Evolutionary conservation across 2,797 vertebrate species (phyloP).

Genomic region (Cyclopterus lumpus): DNA sequence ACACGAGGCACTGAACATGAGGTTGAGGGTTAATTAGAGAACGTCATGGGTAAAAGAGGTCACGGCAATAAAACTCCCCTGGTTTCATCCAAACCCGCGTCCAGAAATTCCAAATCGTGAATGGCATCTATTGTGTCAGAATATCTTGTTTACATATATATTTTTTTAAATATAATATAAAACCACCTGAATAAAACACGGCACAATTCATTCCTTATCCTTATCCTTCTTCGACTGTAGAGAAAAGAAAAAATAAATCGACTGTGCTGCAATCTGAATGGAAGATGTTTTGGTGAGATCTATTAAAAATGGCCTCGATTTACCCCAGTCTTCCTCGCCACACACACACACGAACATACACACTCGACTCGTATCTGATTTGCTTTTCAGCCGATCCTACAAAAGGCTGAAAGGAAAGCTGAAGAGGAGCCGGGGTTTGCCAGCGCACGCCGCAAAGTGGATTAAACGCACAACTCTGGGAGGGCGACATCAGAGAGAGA

Average conservation of each 20-base stretch:
- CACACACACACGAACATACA: conserved; percentile 3
- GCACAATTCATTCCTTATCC: conserved; percentile 55
- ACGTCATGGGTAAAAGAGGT: conserved; percentile 41
- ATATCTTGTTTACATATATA: conserved; percentile 46
- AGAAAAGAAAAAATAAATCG: conserved; percentile 15
- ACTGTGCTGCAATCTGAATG: conserved; percentile 16
- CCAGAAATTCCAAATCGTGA: conserved; percentile 56
- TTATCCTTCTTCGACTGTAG: conserved; percentile 23
- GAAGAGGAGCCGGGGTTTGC: conserved; percentile 51
- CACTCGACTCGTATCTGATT: conserved; percentile 50
- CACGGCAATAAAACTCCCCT: conserved; percentile 20
- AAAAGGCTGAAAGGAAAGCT: conserved; percentile 60
- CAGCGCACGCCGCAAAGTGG: conserved; percentile 58
- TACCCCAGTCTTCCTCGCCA: conserved; percentile 24
- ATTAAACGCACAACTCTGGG: conserved; percentile 67
- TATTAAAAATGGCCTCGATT: conserved; percentile 60
- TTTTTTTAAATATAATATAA: conserved; percentile 43
- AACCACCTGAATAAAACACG: conserved; percentile 61
- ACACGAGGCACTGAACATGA: conserved; percentile 46
- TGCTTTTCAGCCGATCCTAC: conserved; percentile 65
- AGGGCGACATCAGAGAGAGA: conserved; percentile 61
- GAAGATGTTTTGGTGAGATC: conserved; percentile 43
- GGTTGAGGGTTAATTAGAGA: conserved; percentile 67
- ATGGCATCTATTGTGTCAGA: conserved; percentile 68
- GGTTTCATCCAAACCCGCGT: conserved; percentile 40